These are phyloP conservation scores for Eupithecia subfuscata DNA, from an alignment of 2,888 invertebrate genomes.

Conservation along the genomic window DNA sequence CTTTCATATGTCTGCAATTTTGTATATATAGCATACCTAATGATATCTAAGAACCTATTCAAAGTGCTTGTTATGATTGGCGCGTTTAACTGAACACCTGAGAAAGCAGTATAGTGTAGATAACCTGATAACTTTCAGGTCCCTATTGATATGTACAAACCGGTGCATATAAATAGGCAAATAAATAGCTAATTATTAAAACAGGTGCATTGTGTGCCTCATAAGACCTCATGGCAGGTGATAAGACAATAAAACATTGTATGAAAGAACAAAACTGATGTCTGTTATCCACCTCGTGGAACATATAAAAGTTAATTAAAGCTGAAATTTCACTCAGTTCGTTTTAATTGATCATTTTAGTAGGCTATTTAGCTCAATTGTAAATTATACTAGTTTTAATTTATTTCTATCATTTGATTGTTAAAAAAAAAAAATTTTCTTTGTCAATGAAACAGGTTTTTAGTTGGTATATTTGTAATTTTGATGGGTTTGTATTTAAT, in stretches of 20 bases:
- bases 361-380: not conserved
- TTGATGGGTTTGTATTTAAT: not conserved
- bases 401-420: too few relatives aligned
- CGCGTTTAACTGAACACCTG: not conserved
- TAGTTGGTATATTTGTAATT: not conserved
- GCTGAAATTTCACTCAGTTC: not conserved
- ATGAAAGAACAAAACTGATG: not conserved
- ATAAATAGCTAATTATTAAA: not conserved
- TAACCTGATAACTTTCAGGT: constrained; percentile 2
- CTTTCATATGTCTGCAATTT: too few relatives aligned
- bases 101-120: not conserved
- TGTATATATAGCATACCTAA: not conserved
- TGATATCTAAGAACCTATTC: not conserved
- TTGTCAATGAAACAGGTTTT: not conserved
- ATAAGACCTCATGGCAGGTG: not conserved
- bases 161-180: not conserved
- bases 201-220: not conserved
- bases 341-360: not conserved
- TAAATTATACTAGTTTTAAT: too few relatives aligned
- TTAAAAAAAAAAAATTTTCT: too few relatives aligned
- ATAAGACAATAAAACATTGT: not conserved
- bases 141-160: not conserved
- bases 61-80: not conserved
- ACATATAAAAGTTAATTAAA: not conserved
- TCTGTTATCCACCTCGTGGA: not conserved